A percentile compares a stretch with the other conserved stretches of the same genome.
phyloP scores from a whole-genome alignment of 2,113 vertebrate species.

The Heterotis niloticus region DNA sequence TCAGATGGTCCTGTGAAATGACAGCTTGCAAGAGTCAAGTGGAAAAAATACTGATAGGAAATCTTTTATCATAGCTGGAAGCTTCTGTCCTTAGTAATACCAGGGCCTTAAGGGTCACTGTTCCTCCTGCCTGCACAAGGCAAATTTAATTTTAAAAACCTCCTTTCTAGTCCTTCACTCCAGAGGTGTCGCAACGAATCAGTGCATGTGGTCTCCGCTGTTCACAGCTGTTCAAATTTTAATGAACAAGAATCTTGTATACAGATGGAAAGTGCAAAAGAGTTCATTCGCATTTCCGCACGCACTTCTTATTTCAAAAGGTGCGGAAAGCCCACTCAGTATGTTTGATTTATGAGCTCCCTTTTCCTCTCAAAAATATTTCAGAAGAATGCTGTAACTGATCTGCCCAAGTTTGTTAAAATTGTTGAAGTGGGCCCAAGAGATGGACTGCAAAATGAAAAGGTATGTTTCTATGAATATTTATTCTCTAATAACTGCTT shows the following conservation, averaged over 20 bases:
- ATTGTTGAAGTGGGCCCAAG: conserved; percentile 93
- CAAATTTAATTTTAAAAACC: background rate
- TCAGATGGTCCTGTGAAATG: too few relatives aligned
- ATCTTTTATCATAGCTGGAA: background rate
- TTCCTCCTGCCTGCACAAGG: background rate
- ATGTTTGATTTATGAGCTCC: too few relatives aligned
- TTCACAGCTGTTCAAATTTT: conserved; percentile 25
- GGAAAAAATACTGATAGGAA: background rate
- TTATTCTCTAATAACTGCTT: background rate
- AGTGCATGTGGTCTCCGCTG: background rate
- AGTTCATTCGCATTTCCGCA: too few relatives aligned
- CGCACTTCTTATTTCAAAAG: too few relatives aligned
- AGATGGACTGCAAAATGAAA: conserved; percentile 95
- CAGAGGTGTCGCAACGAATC: conserved; percentile 12
- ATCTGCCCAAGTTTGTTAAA: conserved; percentile 81
- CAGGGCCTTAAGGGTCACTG: background rate
- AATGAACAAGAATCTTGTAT: conserved; percentile 23
- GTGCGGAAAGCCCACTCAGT: too few relatives aligned
- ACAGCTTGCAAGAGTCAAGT: too few relatives aligned
- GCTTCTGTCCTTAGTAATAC: conserved; percentile 2
- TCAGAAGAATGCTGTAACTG: conserved; percentile 61
- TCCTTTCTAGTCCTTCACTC: background rate
- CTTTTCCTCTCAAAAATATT: conserved; percentile 32
- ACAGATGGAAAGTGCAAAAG: conserved; percentile 18
- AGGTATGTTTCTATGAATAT: conserved; percentile 59